Base-by-base conservation (phyloP, 2,113 vertebrate species). In the Morone chrysops region DNA sequence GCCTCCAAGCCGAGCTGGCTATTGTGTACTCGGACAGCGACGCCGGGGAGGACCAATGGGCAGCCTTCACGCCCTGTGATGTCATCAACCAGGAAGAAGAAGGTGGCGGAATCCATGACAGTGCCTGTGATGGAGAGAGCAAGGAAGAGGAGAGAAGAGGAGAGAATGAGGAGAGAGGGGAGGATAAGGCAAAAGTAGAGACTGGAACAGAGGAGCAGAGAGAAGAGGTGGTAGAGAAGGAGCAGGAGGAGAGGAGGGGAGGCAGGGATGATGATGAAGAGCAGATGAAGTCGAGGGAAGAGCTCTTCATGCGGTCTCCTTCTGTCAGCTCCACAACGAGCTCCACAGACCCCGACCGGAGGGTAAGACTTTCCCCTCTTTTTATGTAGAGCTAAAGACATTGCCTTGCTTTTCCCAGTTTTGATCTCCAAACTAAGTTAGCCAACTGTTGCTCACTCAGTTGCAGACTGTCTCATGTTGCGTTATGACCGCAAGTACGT, bases 11-110 rank as follows among this genome's bases (percentile, higher is more conserved):
- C 1, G 93, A 96, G 62, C 87, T 94, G 56, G 94, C 94, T 1
- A 70, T 92, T 0, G 90, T 95, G 18, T 94, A 88, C 70, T 95
- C 95, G 2, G 94, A 96, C 85, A 95, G 94, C 14, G 95, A 96
- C 5, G 78, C 86, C 0, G 95, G 93, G 40, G 95, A 95, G 25
- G 95, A 95, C 59, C 92, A 92, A 10, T 94, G 91, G 93, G 78
- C 70, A 0, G 36, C 70, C 18, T 83, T 78, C 0, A 50, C 80
- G 2, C 25, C 82, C 31, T 41, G 67, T 74, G 83, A 83, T 48
- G 75, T 65, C 62, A 62, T 56, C 53, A 67, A 61, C 57, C 88
- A 83, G 59, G 65, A 62, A 48, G 66, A 82, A 10, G 65, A 8
- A 54, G 40, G 54, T 14, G 63, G 16, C 48, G 76, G 10, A 3